Evolutionary conservation across 2,797 vertebrate genomes (phyloP), one percentile per base, ranked within the genome.

Genomic region (Fringilla coelebs): DNA sequence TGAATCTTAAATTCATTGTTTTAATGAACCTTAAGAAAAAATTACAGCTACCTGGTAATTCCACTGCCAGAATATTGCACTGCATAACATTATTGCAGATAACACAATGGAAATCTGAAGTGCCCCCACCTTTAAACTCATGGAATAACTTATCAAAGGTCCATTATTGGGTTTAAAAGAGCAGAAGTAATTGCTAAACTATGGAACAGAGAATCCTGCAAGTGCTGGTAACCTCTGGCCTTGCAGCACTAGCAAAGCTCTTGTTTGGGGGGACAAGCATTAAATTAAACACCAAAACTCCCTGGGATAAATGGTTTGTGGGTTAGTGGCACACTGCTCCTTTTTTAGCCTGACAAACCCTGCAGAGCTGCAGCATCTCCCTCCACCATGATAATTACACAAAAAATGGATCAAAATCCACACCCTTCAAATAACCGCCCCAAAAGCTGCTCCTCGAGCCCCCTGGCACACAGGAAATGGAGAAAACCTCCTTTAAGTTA

Each of bases 401-500:
- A 75, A 36, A 25, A 49, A 57, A 10, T 1, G 1, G 54, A 46
- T 26, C 54, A 11, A 66, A 72, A 45, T 5, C 48, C 16, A 29
- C 25, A 40, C 20, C 55, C 26, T 70, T 60, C 36, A 60, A 51
- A 68, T 16, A 16, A 34, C 4, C 46, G 26, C 29, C 36, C 55
- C 55, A 51, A 67, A 72, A 88, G 54, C 63, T 67, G 13, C 77
- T 51, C 43, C 81, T 4, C 4, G 34, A 92, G 71, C 25, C 24
- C 10, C 17, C 24, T 21, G 28, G 36, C 36, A 46, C 32, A 25
- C 5, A 32, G 51, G 6, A 49, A 19, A 46, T 2, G 4, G 7
- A 41, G 36, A 73, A 85, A 84, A 70, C 1, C 0, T n/a, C 12
- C 28, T 15, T 0, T 0, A 48, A 62, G 6, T 1, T 17, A 17